Base-by-base conservation (phyloP, 35 echinoderm and acorn worm genomes). In the Heliocidaris erythrogramma region DNA sequence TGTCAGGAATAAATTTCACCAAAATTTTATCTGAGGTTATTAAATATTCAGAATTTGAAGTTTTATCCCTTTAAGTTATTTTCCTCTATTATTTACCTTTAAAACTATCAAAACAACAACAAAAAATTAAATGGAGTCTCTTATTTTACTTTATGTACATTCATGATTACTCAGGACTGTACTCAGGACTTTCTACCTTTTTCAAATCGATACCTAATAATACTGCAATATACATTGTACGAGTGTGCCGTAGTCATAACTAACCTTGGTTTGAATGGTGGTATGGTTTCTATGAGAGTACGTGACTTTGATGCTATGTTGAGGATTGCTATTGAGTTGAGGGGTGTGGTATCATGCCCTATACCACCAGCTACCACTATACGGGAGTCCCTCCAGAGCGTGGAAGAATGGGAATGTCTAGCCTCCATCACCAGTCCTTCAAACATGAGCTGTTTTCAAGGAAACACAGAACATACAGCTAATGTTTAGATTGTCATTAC, bases 371-470 rank as follows among this genome's bases (percentile, higher is more conserved):
- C 95, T 16, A 98, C 53, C 16, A 98, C 85, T 27, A 97, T 32
- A 18, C 13, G 88, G 88, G 49, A 90, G n/a, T 97, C 60, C 47
- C 94, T 30, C 95, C 96, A 98, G 3, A 47, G 48, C 31, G 93
- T 93, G 59, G 96, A 94, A n/a, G 94, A 94, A 86, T 98, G 97
- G 3, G 97, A 98, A 91, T 98, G 97, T 91, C 96, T 94, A 24
- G 97, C 42, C 47, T 93, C 32, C 89, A 96, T 94, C 18, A 78
- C 93, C 12, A 21, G 10, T 49, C 59, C 31, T 47, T 94, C 85
- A 30, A 97, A 56, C 85, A 96, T 18, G 11, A 61, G 59, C 60
- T n/a, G 14, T 91, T 31, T 59, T 48, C 92, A 18, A 93, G 53
- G 16, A 5, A 91, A 94, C 4, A 84, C 11, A 93, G 18, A 17